Conservation (phyloP, 2,888 invertebrate genomes). For the Xestia rhomboidea region DNA sequence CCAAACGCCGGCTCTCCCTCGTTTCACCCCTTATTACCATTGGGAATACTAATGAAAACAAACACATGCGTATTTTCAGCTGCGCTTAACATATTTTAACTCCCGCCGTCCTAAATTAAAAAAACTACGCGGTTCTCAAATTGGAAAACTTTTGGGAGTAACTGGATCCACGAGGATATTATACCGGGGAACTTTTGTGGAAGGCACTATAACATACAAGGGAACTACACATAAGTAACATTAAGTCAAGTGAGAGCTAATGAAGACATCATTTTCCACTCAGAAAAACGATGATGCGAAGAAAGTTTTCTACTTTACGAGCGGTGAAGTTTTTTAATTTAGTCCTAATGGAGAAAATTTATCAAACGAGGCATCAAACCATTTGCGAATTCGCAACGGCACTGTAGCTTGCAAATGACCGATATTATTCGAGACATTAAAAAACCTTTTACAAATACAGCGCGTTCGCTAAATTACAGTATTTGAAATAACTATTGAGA, state of each 20-base stretch:
- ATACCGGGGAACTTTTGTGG: constrained; percentile 39
- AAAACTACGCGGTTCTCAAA: constrained; percentile 52
- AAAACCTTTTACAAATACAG: constrained; percentile 45
- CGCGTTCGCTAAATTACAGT: constrained; percentile 15
- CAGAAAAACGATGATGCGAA: constrained; percentile 56
- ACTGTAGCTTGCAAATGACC: constrained; percentile 58
- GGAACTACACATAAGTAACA: constrained; percentile 36
- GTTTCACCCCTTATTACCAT: constrained; percentile 49
- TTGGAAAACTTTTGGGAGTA: constrained; percentile 48
- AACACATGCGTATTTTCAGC: constrained; percentile 54
- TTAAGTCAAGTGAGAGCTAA: constrained; percentile 50
- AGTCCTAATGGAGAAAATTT: constrained; percentile 64
- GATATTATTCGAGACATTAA: constrained; percentile 55
- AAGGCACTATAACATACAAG: constrained; percentile 24
- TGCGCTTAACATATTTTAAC: constrained; percentile 54
- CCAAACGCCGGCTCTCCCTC: constrained; percentile 40
- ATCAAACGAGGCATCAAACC: constrained; percentile 67
- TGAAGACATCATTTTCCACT: constrained; percentile 60
- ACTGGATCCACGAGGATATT: constrained; percentile 28
- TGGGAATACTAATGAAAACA: constrained; percentile 59
- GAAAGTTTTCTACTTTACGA: constrained; percentile 60
- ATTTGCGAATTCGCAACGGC: constrained; percentile 54
- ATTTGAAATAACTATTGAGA: not conserved
- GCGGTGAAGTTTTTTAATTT: constrained; percentile 68
- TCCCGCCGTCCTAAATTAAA: constrained; percentile 44